Evolutionary conservation across 2,888 invertebrate genomes (phyloP).

Genomic region (Calliopum simillimum): DNA sequence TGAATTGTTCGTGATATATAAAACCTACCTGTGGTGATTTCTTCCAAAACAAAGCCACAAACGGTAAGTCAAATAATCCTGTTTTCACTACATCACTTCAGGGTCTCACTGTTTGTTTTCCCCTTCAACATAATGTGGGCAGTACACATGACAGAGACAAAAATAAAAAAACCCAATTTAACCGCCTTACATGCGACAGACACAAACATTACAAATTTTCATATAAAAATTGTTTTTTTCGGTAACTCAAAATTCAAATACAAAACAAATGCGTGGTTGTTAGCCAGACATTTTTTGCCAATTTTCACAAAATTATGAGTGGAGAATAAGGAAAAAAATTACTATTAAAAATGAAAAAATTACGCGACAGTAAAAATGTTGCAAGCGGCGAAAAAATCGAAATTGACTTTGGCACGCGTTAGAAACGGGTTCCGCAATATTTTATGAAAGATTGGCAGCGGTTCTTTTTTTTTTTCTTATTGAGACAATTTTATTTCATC

Average conservation of each 20-base stretch:
- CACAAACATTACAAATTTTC: background rate
- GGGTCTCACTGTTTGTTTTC: no score
- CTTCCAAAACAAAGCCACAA: no score
- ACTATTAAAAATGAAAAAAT: constrained; percentile 4
- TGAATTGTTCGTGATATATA: no score
- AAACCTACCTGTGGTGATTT: no score
- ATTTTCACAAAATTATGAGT: background rate
- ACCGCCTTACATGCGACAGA: background rate
- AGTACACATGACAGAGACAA: no score
- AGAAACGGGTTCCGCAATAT: background rate
- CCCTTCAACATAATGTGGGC: no score
- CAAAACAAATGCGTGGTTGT: constrained; percentile 5
- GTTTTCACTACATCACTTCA: no score
- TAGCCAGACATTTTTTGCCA: background rate
- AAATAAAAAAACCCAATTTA: background rate
- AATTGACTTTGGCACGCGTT: background rate
- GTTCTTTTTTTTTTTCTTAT: no score
- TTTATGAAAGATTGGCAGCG: no score
- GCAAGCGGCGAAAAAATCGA: background rate
- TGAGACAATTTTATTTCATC: background rate
- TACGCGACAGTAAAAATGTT: background rate
- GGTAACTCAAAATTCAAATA: background rate
- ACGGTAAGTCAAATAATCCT: no score
- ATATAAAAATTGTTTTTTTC: background rate
- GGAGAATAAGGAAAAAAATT: background rate